A percentile compares a stretch with the other conserved stretches of the same genome.
phyloP scores from a whole-genome alignment of 1,140 invertebrate genomes.

The Theocolax elegans region DNA sequence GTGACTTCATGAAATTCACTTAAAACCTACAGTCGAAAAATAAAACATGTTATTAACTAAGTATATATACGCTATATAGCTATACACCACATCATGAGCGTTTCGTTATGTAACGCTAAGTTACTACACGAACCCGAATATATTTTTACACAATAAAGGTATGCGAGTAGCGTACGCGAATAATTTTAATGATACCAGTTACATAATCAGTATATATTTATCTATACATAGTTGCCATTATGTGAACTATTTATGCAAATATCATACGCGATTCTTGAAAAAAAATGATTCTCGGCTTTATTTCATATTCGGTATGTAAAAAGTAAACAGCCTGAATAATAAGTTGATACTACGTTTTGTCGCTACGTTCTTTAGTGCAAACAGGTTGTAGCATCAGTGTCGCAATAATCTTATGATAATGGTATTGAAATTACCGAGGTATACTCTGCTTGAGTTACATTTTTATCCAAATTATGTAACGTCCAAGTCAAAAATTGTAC shows the following conservation, averaged over 20 bases:
- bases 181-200: slow-evolving; percentile 2
- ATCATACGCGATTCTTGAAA: not conserved
- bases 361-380: too few relatives aligned
- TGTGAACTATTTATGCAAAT: slow-evolving; percentile 7
- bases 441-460: too few relatives aligned
- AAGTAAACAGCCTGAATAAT: too few relatives aligned
- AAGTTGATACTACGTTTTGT: too few relatives aligned
- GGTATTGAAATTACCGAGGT: too few relatives aligned
- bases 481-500: too few relatives aligned
- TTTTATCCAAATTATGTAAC: too few relatives aligned
- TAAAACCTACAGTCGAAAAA: not conserved
- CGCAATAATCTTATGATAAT: too few relatives aligned
- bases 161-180: not conserved
- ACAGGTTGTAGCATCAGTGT: too few relatives aligned
- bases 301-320: too few relatives aligned
- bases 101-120: not conserved
- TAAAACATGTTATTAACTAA: not conserved
- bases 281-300: not conserved
- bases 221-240: not conserved
- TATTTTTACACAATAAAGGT: not conserved
- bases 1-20: not conserved
- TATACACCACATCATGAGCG: not conserved
- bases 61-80: not conserved
- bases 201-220: not conserved
- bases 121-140: not conserved